These are phyloP conservation scores for Montipora efflorescens DNA, from an alignment of 64 coral and sea anemone species.

Conservation along the genomic window DNA sequence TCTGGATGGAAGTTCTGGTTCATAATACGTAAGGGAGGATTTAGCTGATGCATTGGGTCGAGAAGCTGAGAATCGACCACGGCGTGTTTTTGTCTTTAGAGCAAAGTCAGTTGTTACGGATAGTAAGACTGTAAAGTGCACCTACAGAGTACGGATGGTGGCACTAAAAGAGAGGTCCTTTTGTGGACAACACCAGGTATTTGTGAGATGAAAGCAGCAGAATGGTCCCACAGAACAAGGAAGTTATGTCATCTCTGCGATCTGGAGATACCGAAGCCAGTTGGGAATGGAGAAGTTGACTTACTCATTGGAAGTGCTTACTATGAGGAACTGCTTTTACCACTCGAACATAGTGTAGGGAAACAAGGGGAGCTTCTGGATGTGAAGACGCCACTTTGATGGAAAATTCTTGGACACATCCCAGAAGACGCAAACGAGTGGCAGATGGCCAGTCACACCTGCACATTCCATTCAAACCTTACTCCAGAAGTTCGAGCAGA, in stretches of 20 bases:
- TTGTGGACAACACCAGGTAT: conserved; percentile 36
- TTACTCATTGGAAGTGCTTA: conserved; percentile 55
- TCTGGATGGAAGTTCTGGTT: conserved; percentile 23
- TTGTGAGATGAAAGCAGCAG: conserved; percentile 6
- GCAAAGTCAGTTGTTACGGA: background rate
- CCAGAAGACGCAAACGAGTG: background rate
- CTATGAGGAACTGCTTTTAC: conserved; percentile 48
- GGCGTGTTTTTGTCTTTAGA: background rate
- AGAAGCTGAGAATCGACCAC: background rate
- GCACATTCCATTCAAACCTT: conserved; percentile 6
- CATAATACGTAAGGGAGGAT: background rate
- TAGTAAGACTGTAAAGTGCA: conserved; percentile 16
- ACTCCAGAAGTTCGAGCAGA: conserved; percentile 14
- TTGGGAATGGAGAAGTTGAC: conserved; percentile 46
- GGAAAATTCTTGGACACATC: conserved; percentile 31
- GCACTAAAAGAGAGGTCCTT: background rate
- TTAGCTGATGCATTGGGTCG: background rate
- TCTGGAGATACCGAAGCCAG: conserved; percentile 49
- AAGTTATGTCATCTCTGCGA: background rate
- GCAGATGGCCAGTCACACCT: background rate
- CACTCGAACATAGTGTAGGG: conserved; percentile 26
- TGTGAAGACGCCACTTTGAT: conserved; percentile 59
- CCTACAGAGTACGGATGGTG: background rate
- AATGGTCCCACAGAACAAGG: conserved; percentile 28
- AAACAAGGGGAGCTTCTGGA: conserved; percentile 44